Evolutionary conservation across 2,113 vertebrate genomes (phyloP).

Genomic region (Nothoprocta pentlandii): DNA sequence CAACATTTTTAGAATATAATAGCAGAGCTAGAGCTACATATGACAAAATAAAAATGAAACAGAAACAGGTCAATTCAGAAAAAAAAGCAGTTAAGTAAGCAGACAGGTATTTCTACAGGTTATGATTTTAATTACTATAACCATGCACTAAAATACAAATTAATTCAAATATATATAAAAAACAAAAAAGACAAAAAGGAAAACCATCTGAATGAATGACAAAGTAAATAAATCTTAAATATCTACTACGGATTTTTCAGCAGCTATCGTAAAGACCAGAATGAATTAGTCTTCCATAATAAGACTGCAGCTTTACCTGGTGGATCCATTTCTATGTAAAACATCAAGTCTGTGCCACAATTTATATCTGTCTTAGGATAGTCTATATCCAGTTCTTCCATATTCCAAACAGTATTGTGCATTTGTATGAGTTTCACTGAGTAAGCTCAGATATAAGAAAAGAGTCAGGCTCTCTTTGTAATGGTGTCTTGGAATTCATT

Average conservation of each 20-base stretch:
- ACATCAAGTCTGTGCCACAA: slow-evolving; percentile 83
- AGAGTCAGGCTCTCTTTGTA: slow-evolving; percentile 81
- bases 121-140: slow-evolving; percentile 41
- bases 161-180: slow-evolving; percentile 39
- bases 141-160: slow-evolving; percentile 52
- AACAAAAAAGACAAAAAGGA: background rate
- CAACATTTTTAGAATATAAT: background rate
- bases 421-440: slow-evolving; percentile 80
- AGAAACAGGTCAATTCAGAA: slow-evolving; percentile 58
- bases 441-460: slow-evolving; percentile 77
- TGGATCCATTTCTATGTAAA: slow-evolving; percentile 89
- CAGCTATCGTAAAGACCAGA: slow-evolving; percentile 59
- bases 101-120: slow-evolving; percentile 55
- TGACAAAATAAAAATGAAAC: slow-evolving; percentile 58
- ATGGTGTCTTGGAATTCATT: slow-evolving; percentile 86
- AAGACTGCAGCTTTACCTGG: slow-evolving; percentile 84
- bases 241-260: slow-evolving; percentile 35
- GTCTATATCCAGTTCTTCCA: slow-evolving; percentile 84
- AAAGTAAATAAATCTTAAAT: slow-evolving; percentile 62
- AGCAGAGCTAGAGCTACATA: slow-evolving; percentile 22
- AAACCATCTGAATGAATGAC: slow-evolving; percentile 27
- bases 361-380: slow-evolving; percentile 83
- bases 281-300: slow-evolving; percentile 69
- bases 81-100: slow-evolving; percentile 49
- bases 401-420: slow-evolving; percentile 81